Evolutionary conservation across 2,888 invertebrate species (phyloP).

Genomic region (Hydroisotoma schaefferi): DNA sequence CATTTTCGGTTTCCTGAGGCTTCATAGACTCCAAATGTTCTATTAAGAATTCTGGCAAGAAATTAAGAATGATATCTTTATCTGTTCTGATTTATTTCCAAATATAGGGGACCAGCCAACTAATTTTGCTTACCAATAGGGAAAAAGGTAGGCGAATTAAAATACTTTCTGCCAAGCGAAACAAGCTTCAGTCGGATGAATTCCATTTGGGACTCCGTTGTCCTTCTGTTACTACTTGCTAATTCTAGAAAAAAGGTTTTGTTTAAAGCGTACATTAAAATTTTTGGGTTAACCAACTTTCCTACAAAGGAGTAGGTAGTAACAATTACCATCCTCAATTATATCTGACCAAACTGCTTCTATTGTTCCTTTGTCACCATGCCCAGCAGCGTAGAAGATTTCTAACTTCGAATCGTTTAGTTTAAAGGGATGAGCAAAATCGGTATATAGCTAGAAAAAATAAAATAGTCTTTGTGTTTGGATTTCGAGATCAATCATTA

Average conservation of each 20-base stretch:
- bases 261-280: constrained; percentile 11
- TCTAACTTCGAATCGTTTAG: constrained; percentile 91
- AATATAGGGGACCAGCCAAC: no score
- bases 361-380: constrained; percentile 80
- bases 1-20: constrained; percentile 57
- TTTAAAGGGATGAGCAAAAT: constrained; percentile 85
- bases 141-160: constrained; percentile 61
- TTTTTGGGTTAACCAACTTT: background rate
- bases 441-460: constrained; percentile 69
- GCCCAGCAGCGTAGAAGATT: constrained; percentile 90
- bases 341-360: constrained; percentile 91
- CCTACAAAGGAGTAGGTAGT: background rate
- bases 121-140: constrained; percentile 65
- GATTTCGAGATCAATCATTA: constrained; percentile 2
- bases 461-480: background rate
- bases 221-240: constrained; percentile 50
- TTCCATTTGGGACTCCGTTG: constrained; percentile 51
- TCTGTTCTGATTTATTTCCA: background rate
- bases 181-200: constrained; percentile 51
- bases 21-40: constrained; percentile 49
- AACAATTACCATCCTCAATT: constrained; percentile 55
- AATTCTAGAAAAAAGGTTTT: constrained; percentile 30
- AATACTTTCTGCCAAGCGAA: constrained; percentile 54
- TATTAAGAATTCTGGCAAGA: constrained; percentile 48
- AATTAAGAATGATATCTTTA: background rate